These are phyloP conservation scores for Ectobius pallidus DNA, from an alignment of 2,888 invertebrate genomes.

Conservation along the genomic window DNA sequence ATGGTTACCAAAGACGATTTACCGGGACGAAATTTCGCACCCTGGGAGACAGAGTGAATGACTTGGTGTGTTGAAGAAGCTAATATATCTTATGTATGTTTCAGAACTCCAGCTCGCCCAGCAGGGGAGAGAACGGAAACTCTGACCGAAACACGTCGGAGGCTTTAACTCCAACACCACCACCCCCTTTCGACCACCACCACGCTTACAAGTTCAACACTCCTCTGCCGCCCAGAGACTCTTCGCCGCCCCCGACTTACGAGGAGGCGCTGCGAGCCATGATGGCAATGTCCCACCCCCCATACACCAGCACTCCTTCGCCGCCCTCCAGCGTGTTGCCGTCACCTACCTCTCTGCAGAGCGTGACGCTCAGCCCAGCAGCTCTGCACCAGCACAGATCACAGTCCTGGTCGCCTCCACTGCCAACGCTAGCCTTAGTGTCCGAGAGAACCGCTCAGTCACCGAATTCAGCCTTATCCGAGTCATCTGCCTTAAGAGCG, in stretches of 20 bases:
- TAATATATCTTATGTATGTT: too few relatives aligned
- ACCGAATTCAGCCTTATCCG: background rate
- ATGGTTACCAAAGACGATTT: too few relatives aligned
- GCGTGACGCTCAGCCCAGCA: background rate
- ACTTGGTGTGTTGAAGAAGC: too few relatives aligned
- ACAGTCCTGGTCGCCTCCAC: background rate
- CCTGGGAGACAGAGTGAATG: too few relatives aligned
- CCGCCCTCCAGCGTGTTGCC: background rate
- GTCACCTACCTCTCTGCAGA: background rate
- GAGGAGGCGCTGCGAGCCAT: slow-evolving; percentile 39
- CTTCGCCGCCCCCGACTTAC: slow-evolving; percentile 41
- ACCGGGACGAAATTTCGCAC: too few relatives aligned
- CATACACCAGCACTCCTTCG: background rate
- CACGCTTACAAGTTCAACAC: background rate
- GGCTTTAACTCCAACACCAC: slow-evolving; percentile 4
- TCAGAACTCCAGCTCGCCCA: background rate
- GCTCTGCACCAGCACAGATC: background rate
- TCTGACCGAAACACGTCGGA: background rate
- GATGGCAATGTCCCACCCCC: background rate
- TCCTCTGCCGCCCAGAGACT: slow-evolving; percentile 19
- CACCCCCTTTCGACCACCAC: background rate
- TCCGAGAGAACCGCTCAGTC: too few relatives aligned
- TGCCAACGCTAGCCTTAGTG: too few relatives aligned
- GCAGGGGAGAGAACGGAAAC: background rate
- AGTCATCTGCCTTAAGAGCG: too few relatives aligned